Evolutionary conservation across 2,797 vertebrate species (phyloP).

Genomic region (Acrocephalus scirpaceus): DNA sequence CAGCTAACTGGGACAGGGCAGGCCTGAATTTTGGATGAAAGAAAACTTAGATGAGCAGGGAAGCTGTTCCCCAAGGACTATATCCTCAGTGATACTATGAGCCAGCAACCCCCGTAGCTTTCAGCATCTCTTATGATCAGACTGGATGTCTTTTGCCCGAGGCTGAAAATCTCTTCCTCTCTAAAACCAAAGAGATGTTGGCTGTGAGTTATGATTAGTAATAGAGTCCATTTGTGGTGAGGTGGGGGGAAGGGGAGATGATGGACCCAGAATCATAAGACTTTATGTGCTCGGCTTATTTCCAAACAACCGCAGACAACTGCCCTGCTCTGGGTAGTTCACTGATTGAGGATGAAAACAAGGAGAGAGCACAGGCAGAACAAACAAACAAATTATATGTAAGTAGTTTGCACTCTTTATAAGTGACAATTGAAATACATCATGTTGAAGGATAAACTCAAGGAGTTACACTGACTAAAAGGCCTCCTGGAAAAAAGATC

Average conservation of each 20-base stretch:
- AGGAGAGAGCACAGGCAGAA: neutral
- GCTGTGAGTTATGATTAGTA: slow-evolving; percentile 70
- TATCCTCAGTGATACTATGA: slow-evolving; percentile 54
- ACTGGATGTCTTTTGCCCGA: slow-evolving; percentile 68
- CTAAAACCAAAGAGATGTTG: slow-evolving; percentile 68
- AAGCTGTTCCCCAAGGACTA: slow-evolving; percentile 53
- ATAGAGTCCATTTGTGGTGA: slow-evolving; percentile 62
- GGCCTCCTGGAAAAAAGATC: neutral
- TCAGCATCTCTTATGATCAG: slow-evolving; percentile 71
- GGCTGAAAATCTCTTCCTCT: slow-evolving; percentile 69
- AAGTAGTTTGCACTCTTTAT: neutral
- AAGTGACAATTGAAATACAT: neutral
- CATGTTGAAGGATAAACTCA: neutral
- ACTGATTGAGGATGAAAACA: neutral
- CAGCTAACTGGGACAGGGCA: slow-evolving; percentile 42
- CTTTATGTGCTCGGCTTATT: neutral
- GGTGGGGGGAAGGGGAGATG: slow-evolving; percentile 45
- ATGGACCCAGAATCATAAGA: slow-evolving; percentile 52
- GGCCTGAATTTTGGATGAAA: slow-evolving; percentile 65
- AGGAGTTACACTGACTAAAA: neutral
- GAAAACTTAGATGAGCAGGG: slow-evolving; percentile 53
- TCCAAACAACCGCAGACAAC: neutral
- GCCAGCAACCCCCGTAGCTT: slow-evolving; percentile 61
- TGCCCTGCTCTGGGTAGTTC: neutral
- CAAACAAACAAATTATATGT: neutral